Conservation (phyloP, 2,888 invertebrate species). For the Pyrrhosoma nymphula region DNA sequence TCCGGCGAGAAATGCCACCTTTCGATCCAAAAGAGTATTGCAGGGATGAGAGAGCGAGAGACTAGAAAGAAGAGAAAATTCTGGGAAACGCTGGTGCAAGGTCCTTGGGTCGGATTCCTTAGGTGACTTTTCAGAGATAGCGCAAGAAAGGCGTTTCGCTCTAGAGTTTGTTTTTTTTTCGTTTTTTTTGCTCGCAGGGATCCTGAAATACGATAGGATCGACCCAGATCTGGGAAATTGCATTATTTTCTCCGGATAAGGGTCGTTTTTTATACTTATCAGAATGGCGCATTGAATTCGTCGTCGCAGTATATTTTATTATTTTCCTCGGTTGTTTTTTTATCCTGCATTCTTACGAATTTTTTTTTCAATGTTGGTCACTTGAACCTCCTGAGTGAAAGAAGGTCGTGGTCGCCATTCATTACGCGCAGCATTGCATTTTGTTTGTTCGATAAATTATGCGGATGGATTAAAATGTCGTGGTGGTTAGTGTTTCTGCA, state of each 20-base stretch:
- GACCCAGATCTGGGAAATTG: neutral
- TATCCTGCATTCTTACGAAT: no score
- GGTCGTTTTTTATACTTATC: neutral
- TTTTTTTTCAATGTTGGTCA: no score
- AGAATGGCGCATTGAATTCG: neutral
- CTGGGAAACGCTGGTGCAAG: neutral
- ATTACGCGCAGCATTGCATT: no score
- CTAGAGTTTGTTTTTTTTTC: neutral
- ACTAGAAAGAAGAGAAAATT: neutral
- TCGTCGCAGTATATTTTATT: neutral
- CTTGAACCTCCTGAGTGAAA: no score
- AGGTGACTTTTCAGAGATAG: neutral
- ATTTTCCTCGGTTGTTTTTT: no score
- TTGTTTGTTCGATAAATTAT: no score
- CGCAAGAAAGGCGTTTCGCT: no score
- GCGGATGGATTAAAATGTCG: no score
- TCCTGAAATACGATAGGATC: conserved; percentile 2
- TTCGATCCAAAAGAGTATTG: neutral
- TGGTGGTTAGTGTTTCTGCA: no score
- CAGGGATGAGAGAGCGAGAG: neutral
- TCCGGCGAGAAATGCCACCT: neutral
- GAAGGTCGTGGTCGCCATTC: no score
- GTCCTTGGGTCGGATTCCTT: neutral
- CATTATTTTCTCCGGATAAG: neutral
- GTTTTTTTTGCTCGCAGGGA: neutral